Base-by-base conservation (phyloP, 2,113 vertebrate species). In the Ailuropoda melanoleuca region DNA sequence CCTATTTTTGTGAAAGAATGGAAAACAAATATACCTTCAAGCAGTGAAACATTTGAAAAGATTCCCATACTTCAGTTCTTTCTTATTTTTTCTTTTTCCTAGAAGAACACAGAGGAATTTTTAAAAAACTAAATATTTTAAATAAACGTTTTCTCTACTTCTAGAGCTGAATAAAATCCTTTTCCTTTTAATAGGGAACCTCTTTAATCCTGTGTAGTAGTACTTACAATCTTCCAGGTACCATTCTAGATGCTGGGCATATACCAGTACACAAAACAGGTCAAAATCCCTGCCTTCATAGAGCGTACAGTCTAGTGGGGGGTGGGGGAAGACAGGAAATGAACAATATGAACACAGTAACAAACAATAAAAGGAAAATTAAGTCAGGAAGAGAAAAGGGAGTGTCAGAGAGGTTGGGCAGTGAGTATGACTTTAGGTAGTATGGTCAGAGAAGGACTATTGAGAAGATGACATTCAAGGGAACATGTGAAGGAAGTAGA, bases 21-120 rank as follows among this genome's bases (percentile, higher is more conserved):
- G 93, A 96, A 98, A 98, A 95, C 70, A 98, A 98, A 97, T 80
- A 94, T n/a, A 48, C 19, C 29, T 87, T 43, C 55, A 96, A 97
- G 94, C 89, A 58, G 43, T 81, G 34, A 37, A 97, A 94, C 50
- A 80, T 13, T 84, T 92, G 60, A 75, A 70, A 93, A 81, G 46
- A 24, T 96, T 90, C 68, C 70, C 82, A 94, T 60, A 74, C 75
- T 95, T 94, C n/a, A 34, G 48, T n/a, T 75, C 46, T 91, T 93
- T 75, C 48, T 90, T 75, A 19, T 23, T 72, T 74, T 85, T 92
- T 55, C 29, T 88, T n/a, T 84, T 77, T 50, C 48, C 39, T 64
- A 93, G 26, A 92, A 90, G 75, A 91, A 21, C 70, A 90, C 23
- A 74, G 9, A 56, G 46, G 10, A 39, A 68, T 85, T 92, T 43